Conservation (phyloP, 2,888 invertebrate species). For the Steinernema carpocapsae region DNA sequence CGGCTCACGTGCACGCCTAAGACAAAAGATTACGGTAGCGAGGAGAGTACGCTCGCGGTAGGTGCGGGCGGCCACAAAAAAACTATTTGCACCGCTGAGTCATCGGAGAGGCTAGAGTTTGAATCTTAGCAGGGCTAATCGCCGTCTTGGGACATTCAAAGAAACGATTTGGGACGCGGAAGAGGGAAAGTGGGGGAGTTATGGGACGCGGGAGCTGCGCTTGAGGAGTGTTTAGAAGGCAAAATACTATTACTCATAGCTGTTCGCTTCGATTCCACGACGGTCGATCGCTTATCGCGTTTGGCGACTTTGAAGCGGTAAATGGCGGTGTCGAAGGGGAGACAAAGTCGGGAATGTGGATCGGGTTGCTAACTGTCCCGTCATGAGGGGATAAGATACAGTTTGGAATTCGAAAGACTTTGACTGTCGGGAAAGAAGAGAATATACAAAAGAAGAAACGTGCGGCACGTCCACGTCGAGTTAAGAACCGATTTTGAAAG, state of each 20-base stretch:
- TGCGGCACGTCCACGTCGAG: too few species aligned
- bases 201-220: not conserved
- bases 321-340: not conserved
- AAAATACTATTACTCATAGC: conserved; percentile 27
- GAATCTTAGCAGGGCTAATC: not conserved
- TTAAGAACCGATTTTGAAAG: too few species aligned
- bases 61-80: not conserved
- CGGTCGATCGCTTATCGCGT: conserved; percentile 10
- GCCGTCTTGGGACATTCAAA: conserved; percentile 24
- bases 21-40: not conserved
- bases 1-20: not conserved
- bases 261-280: not conserved
- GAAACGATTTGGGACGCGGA: conserved; percentile 12
- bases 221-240: not conserved
- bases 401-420: too few species aligned
- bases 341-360: not conserved
- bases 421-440: too few species aligned
- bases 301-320: not conserved
- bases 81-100: not conserved
- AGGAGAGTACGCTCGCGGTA: not conserved
- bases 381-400: too few species aligned
- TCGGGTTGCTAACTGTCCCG: not conserved
- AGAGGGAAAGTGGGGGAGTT: not conserved
- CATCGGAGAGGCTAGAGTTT: not conserved
- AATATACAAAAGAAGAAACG: too few species aligned